A percentile compares a stretch with the other conserved stretches of the same genome.
These are phyloP conservation scores for Elymnias hypermnestra DNA, from an alignment of 1,140 invertebrate genomes.

Conservation along the genomic window DNA sequence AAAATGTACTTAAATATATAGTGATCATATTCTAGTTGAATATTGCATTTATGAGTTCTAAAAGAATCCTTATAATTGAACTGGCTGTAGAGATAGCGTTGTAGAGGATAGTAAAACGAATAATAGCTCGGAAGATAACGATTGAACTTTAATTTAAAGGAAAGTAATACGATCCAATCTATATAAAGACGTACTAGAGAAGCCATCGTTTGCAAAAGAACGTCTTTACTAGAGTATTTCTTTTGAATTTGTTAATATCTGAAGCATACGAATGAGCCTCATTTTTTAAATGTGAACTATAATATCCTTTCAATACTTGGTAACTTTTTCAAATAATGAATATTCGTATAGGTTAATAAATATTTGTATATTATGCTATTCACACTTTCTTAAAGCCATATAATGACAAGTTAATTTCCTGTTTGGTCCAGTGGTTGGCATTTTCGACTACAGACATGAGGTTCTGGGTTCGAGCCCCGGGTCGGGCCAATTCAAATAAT, in stretches of 20 bases:
- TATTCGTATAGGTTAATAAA: too few relatives aligned
- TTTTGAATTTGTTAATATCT: not conserved
- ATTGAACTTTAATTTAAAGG: conserved; percentile 14
- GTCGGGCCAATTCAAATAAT: too few relatives aligned
- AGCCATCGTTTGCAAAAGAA: conserved; percentile 1
- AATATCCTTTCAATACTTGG: too few relatives aligned
- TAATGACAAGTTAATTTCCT: too few relatives aligned
- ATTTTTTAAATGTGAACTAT: too few relatives aligned
- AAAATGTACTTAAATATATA: too few relatives aligned
- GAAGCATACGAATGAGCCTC: not conserved
- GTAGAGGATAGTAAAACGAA: conserved; percentile 9
- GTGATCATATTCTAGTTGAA: too few relatives aligned
- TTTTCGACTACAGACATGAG: too few relatives aligned
- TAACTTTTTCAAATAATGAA: not conserved
- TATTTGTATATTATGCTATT: too few relatives aligned
- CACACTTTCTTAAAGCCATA: too few relatives aligned
- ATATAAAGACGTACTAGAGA: conserved; percentile 4
- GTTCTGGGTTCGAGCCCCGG: too few relatives aligned
- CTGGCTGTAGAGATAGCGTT: conserved; percentile 6
- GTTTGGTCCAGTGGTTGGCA: too few relatives aligned
- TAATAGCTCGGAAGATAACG: conserved; percentile 8
- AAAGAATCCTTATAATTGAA: conserved; percentile 1
- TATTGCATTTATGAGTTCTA: not conserved
- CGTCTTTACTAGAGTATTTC: not conserved
- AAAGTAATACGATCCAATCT: conserved; percentile 4